phyloP scores from a whole-genome alignment of 2,113 vertebrate species.

The Erpornis zantholeuca region DNA sequence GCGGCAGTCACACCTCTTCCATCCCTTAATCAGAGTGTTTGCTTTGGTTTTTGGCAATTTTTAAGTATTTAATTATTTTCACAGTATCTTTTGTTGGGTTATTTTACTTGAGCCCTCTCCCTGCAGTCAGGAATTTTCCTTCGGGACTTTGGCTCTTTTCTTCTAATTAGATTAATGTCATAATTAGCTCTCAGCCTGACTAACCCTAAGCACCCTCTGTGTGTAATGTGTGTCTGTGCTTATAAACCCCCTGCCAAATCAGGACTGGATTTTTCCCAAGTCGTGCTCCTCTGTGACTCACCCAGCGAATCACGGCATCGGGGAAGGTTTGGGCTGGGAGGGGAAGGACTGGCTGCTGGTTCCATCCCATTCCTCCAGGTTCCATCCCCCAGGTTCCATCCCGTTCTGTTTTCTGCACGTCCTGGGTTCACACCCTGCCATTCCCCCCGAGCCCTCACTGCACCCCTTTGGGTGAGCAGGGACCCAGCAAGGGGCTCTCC shows the following conservation, averaged over 20 bases:
- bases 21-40: neutral
- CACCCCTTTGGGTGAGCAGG: neutral
- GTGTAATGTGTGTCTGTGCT: neutral
- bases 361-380: neutral
- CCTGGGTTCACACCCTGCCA: accelerated
- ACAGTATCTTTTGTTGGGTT: neutral
- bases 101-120: neutral
- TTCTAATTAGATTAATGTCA: neutral
- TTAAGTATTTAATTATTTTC: neutral
- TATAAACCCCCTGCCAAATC: neutral
- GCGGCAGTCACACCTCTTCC: neutral
- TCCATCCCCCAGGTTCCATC: neutral
- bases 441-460: neutral
- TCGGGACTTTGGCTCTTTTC: neutral
- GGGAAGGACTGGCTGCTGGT: accelerated
- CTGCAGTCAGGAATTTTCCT: neutral
- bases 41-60: neutral
- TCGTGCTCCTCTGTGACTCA: neutral
- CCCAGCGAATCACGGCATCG: accelerated
- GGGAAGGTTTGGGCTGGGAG: neutral
- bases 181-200: neutral
- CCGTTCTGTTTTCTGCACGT: neutral
- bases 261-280: neutral
- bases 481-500: neutral
- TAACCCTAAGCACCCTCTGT: neutral